A percentile compares a stretch with the other conserved stretches of the same genome.
Conservation (phyloP, 2,888 invertebrate species). For the Ditylenchus weischeri region DNA sequence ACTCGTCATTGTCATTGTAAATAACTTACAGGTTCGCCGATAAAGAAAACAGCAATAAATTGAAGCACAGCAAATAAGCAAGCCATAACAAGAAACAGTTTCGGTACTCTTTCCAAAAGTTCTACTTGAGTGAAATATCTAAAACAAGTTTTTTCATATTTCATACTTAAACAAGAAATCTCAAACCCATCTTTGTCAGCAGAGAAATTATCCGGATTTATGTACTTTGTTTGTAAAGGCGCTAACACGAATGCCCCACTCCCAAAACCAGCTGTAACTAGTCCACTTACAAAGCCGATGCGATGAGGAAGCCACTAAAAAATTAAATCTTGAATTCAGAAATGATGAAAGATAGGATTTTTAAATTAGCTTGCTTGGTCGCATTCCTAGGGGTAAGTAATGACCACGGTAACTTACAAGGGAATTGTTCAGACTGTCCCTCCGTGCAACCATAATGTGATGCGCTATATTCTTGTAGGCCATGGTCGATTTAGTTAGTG, state of each 20-base stretch:
- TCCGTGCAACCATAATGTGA: too few relatives aligned
- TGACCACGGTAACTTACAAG: too few relatives aligned
- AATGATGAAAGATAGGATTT: too few relatives aligned
- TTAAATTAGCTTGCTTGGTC: too few relatives aligned
- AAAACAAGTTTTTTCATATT: conserved; percentile 14
- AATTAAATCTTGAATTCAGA: conserved; percentile 16
- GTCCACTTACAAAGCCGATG: conserved; percentile 59
- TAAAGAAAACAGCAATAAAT: conserved; percentile 47
- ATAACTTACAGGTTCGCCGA: conserved; percentile 34
- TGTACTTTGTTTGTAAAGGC: conserved; percentile 57
- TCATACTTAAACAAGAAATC: background rate
- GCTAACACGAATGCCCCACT: conserved; percentile 59
- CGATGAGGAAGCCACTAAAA: conserved; percentile 53
- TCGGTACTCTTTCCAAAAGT: conserved; percentile 51
- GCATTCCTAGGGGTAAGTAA: too few relatives aligned
- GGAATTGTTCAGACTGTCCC: too few relatives aligned
- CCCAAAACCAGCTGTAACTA: conserved; percentile 61
- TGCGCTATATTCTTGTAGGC: too few relatives aligned
- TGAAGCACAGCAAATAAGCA: conserved; percentile 45
- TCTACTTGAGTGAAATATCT: conserved; percentile 52
- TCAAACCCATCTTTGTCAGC: conserved; percentile 43
- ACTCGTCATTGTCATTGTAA: too few relatives aligned
- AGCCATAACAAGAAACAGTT: conserved; percentile 51
- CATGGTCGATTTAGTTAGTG: too few relatives aligned
- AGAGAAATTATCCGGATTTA: conserved; percentile 52